Evolutionary conservation across 2,113 vertebrate species (phyloP).

Genomic region (Platichthys flesus): DNA sequence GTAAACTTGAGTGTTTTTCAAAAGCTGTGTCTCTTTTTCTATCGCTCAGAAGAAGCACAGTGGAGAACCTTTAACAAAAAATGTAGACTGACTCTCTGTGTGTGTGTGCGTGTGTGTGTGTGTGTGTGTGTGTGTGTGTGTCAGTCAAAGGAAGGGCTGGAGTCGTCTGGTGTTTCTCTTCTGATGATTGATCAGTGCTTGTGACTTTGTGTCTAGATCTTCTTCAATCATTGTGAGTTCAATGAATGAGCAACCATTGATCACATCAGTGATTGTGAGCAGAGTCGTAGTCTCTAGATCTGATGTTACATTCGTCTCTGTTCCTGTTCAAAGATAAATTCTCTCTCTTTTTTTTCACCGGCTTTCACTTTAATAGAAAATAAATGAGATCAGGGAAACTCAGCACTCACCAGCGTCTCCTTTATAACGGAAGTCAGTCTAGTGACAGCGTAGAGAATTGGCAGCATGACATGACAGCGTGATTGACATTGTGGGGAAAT

Average conservation of each 20-base stretch:
- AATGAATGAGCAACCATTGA: conserved; percentile 1
- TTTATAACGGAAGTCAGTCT: conserved; percentile 9
- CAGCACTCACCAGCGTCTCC: not conserved
- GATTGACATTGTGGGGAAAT: conserved; percentile 24
- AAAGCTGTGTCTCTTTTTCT: conserved; percentile 17
- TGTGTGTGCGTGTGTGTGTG: too few species aligned
- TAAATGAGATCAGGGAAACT: conserved; percentile 30
- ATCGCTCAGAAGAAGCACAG: conserved; percentile 11
- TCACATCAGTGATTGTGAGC: not conserved
- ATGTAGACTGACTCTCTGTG: not conserved
- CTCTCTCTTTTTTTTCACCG: not conserved
- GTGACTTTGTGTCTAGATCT: not conserved
- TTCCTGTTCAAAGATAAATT: conserved; percentile 11
- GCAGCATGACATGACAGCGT: not conserved
- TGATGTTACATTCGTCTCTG: conserved; percentile 4
- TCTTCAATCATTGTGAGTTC: not conserved
- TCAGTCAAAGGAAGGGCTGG: not conserved
- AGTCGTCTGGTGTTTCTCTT: not conserved
- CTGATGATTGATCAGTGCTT: conserved; percentile 14
- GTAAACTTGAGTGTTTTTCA: conserved; percentile 30
- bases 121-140: not conserved
- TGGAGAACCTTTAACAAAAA: conserved; percentile 4
- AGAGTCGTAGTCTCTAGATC: not conserved
- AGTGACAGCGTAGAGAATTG: not conserved
- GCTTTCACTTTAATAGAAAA: conserved; percentile 25